Percentiles rank a stretch among this genome's conserved stretches.
phyloP scores from a whole-genome alignment of 1,140 invertebrate species.

The Cherax quadricarinatus region DNA sequence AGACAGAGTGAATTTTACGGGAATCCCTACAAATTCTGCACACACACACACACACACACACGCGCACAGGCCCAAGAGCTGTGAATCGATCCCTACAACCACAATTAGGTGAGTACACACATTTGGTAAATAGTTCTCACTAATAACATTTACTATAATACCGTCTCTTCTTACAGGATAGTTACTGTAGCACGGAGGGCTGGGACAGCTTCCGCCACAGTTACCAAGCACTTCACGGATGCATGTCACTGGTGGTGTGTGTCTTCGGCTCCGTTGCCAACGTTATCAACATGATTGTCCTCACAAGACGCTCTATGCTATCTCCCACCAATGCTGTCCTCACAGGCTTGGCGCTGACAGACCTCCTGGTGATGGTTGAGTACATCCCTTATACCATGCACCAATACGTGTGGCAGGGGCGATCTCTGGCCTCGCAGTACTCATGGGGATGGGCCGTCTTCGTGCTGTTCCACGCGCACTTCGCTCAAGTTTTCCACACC shows the following conservation, averaged over 20 bases:
- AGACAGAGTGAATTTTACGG: background rate
- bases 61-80: background rate
- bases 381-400: conserved; percentile 94
- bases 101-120: too few species aligned
- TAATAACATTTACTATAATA: background rate
- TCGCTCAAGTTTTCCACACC: conserved; percentile 89
- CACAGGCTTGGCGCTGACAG: conserved; percentile 93
- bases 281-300: conserved; percentile 94
- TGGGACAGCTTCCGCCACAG: conserved; percentile 68
- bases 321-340: conserved; percentile 94
- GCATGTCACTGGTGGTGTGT: conserved; percentile 88
- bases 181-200: conserved; percentile 65
- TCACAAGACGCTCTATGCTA: conserved; percentile 92
- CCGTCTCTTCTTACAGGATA: background rate
- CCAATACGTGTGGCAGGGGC: conserved; percentile 82
- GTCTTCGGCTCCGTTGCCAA: conserved; percentile 95
- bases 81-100: background rate
- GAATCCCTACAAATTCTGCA: too few species aligned
- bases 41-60: background rate
- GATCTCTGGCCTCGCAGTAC: conserved; percentile 78
- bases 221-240: conserved; percentile 82
- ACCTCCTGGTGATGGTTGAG: conserved; percentile 94
- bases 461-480: conserved; percentile 89
- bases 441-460: conserved; percentile 89
- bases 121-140: too few species aligned